These are phyloP conservation scores for Sphaeramia orbicularis DNA, from an alignment of 2,797 vertebrate species.

Conservation along the genomic window DNA sequence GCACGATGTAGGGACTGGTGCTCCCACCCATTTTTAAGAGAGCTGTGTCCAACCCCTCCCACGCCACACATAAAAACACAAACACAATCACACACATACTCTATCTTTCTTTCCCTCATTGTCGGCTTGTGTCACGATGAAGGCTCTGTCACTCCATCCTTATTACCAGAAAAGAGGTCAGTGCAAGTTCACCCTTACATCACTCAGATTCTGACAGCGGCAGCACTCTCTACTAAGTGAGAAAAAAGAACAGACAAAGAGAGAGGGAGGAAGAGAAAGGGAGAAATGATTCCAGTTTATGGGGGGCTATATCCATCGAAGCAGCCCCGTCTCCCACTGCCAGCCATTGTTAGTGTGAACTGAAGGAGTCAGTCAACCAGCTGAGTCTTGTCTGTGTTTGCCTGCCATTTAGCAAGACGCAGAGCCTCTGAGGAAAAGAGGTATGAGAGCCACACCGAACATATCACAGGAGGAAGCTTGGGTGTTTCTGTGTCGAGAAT, in stretches of 20 bases:
- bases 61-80: background rate
- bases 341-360: conserved; percentile 54
- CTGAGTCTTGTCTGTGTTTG: conserved; percentile 67
- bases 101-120: conserved; percentile 58
- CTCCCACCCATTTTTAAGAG: conserved; percentile 37
- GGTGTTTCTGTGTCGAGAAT: conserved; percentile 59
- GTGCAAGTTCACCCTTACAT: conserved; percentile 74
- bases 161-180: conserved; percentile 76
- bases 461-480: conserved; percentile 54
- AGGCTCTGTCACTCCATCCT: conserved; percentile 73
- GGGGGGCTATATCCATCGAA: conserved; percentile 36
- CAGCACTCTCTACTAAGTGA: conserved; percentile 53
- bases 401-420: conserved; percentile 61
- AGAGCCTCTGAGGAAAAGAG: conserved; percentile 44
- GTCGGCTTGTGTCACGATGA: conserved; percentile 66
- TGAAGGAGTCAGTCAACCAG: conserved; percentile 61
- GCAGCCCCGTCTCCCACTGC: conserved; percentile 43
- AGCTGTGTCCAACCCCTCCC: background rate
- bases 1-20: conserved; percentile 25
- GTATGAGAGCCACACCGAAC: conserved; percentile 36
- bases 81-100: conserved; percentile 9
- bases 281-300: conserved; percentile 63
- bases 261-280: conserved; percentile 22
- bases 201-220: conserved; percentile 69
- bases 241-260: conserved; percentile 55